Percentiles rank a stretch among this genome's conserved stretches.
Conservation (phyloP, 2,888 invertebrate genomes). For the Cylindroiulus punctatus region DNA sequence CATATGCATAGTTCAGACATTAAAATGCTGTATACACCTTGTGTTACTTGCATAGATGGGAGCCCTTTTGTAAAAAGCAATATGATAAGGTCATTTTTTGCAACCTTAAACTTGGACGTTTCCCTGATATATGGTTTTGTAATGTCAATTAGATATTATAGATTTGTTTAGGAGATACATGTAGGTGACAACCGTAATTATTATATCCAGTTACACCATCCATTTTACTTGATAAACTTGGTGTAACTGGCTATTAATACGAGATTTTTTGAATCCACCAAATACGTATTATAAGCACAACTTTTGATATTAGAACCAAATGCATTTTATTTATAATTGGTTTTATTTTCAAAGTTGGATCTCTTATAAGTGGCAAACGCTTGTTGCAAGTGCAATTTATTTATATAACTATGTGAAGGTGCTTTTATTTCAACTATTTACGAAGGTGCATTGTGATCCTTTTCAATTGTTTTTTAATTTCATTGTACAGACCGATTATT, state of each 20-base stretch:
- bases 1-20: too few species aligned
- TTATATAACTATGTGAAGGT: background rate
- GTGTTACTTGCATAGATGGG: background rate
- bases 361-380: background rate
- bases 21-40: too few species aligned
- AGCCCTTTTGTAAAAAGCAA: constrained; percentile 16
- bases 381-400: background rate
- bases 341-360: background rate
- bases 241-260: background rate
- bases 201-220: background rate
- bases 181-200: background rate
- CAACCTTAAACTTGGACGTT: background rate
- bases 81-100: background rate
- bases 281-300: background rate
- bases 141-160: background rate
- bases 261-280: constrained; percentile 3
- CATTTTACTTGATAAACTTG: background rate
- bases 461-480: background rate
- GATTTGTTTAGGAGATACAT: background rate
- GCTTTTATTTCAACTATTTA: background rate
- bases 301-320: constrained; percentile 32
- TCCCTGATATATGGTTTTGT: background rate
- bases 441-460: background rate
- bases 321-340: background rate
- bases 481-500: background rate